Evolutionary conservation across 2,888 invertebrate species (phyloP).

Genomic region (Trissolcus japonicus): DNA sequence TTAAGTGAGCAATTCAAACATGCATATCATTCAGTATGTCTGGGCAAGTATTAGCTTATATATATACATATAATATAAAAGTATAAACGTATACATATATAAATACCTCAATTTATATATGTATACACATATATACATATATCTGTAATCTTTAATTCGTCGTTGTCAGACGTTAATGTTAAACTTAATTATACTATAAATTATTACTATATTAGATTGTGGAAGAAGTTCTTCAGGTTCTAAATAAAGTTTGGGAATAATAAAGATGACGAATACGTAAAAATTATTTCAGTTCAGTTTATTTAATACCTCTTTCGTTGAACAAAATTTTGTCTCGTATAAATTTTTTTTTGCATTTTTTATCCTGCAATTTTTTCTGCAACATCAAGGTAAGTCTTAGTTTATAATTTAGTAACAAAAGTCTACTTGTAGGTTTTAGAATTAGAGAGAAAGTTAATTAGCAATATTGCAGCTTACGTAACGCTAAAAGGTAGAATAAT

Average conservation of each 20-base stretch:
- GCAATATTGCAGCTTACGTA: no score
- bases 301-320: neutral
- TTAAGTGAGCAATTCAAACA: constrained; percentile 66
- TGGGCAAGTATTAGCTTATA: constrained; percentile 75
- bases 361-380: no score
- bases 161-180: constrained; percentile 75
- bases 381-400: no score
- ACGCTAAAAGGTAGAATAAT: no score
- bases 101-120: constrained; percentile 62
- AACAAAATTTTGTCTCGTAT: neutral
- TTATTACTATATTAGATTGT: constrained; percentile 73
- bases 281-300: neutral
- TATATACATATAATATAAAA: constrained; percentile 55
- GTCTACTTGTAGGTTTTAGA: no score
- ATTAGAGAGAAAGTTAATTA: no score
- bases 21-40: constrained; percentile 75
- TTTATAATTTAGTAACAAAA: no score
- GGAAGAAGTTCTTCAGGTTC: constrained; percentile 74
- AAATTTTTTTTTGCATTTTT: no score
- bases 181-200: constrained; percentile 63
- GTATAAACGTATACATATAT: constrained; percentile 65
- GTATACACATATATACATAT: constrained; percentile 63
- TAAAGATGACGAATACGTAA: constrained; percentile 62
- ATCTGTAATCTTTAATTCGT: constrained; percentile 72
- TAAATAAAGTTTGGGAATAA: constrained; percentile 74